Evolutionary conservation across 2,888 invertebrate genomes (phyloP), one percentile per base, ranked within the genome.

Genomic region (Agrotis segetum): DNA sequence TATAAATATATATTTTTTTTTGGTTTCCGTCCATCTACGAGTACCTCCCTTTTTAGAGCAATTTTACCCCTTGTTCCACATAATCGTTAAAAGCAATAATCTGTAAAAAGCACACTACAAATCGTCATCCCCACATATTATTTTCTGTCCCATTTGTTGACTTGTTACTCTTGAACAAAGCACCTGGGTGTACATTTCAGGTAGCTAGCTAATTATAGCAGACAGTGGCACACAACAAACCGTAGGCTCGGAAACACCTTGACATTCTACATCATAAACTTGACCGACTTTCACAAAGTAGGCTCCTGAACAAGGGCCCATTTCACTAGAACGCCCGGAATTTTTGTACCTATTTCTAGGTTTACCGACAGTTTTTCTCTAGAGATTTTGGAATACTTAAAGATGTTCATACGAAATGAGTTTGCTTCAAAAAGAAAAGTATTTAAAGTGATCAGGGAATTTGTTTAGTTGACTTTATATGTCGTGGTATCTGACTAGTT

Each of bases 261-360:
- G 67, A 67, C 82, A 82, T 77, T 82, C 79, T 61, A 53, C 64
- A 47, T 58, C 53, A 29, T 64, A 71, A 81, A 81, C 78, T 79
- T 81, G 78, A 79, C 82, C 78, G 78, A 78, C 24, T 77, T 78
- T 58, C 24, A 11, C n/a, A n/a, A 65, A 65, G 40, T 62, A 59
- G 46, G 59, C 71, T 46, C 21, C 59, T 17, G 17, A 55, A 40
- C 47, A 29, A 24, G 40, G 34, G 11, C 13, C 7, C 47, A 44
- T 53, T n/a, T 29, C 13, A 46, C 46, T 47, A 46, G 7, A 50
- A 60, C 64, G 49, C 1, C 3, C 17, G 7, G 21, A 34, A 19
- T 49, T 44, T 11, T 44, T n/a, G 7, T 29, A 3, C 7, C n/a
- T n/a, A 14, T n/a, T 21, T 24, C n/a, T 68, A 56, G 19, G 44